A percentile compares a stretch with the other conserved stretches of the same genome.
phyloP scores from a whole-genome alignment of 2,113 vertebrate species.

The Microtus oregoni region DNA sequence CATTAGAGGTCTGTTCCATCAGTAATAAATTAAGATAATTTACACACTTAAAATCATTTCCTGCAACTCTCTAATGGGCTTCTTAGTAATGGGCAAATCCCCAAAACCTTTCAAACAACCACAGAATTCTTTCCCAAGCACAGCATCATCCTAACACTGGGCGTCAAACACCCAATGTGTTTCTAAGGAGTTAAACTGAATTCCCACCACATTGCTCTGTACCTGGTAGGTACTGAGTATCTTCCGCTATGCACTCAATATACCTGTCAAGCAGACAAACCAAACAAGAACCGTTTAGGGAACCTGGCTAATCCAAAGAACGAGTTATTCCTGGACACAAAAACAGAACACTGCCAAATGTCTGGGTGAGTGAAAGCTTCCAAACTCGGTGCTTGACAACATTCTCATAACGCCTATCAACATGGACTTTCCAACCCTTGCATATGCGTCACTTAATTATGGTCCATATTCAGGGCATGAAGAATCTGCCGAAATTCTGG shows the following conservation, averaged over 20 bases:
- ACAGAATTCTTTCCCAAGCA: background rate
- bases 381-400: background rate
- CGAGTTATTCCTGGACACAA: background rate
- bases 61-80: background rate
- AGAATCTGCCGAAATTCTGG: background rate
- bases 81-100: background rate
- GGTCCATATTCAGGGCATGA: background rate
- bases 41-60: background rate
- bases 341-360: background rate
- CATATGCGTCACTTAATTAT: background rate
- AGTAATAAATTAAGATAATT: background rate
- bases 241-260: background rate
- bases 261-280: background rate
- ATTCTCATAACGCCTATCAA: background rate
- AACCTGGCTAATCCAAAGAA: background rate
- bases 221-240: background rate
- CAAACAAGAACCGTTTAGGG: background rate
- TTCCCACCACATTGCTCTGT: background rate
- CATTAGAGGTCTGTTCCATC: slow-evolving; percentile 25
- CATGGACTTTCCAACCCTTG: background rate
- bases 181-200: background rate
- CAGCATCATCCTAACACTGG: background rate
- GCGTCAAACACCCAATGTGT: background rate
- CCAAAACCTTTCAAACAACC: background rate
- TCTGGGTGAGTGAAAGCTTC: background rate